A percentile compares a stretch with the other conserved stretches of the same genome.
These are phyloP conservation scores for Burhinus bistriatus DNA, from an alignment of 2,113 vertebrate species.

Conservation along the genomic window DNA sequence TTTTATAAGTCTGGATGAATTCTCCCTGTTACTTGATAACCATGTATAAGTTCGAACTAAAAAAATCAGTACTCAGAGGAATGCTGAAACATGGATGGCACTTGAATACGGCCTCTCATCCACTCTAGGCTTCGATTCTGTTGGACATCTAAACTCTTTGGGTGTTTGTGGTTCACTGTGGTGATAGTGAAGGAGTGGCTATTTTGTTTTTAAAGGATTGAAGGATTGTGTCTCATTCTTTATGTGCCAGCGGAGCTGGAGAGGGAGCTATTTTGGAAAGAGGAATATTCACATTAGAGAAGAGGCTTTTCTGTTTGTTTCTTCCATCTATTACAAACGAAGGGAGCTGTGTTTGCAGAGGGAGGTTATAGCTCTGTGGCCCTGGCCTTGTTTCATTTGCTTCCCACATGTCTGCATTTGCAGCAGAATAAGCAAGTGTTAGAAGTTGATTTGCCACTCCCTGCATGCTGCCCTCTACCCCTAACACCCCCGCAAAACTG, in stretches of 20 bases:
- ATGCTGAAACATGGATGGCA: constrained; percentile 30
- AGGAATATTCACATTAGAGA: not conserved
- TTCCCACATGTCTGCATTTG: constrained; percentile 25
- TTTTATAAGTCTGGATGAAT: constrained; percentile 71
- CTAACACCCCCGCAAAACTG: not conserved
- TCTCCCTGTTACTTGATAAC: constrained; percentile 69
- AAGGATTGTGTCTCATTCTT: not conserved
- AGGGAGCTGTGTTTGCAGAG: constrained; percentile 22
- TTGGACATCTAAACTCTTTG: not conserved
- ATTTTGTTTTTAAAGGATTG: constrained; percentile 8
- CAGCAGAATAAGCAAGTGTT: constrained; percentile 1
- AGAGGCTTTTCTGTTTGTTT: not conserved
- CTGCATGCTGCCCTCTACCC: not conserved
- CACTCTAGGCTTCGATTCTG: constrained; percentile 5
- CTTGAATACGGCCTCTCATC: constrained; percentile 29
- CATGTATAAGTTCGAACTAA: constrained; percentile 19
- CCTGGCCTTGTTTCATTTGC: constrained; percentile 36
- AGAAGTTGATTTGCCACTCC: not conserved
- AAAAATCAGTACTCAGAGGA: constrained; percentile 56
- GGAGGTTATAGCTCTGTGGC: constrained; percentile 30
- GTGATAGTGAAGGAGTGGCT: not conserved
- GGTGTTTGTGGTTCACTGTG: constrained; percentile 10
- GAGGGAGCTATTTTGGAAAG: constrained; percentile 1
- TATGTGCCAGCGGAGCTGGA: not conserved
- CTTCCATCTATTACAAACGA: not conserved